Base-by-base conservation (phyloP, 2,888 invertebrate species). In the Buathra laborator region DNA sequence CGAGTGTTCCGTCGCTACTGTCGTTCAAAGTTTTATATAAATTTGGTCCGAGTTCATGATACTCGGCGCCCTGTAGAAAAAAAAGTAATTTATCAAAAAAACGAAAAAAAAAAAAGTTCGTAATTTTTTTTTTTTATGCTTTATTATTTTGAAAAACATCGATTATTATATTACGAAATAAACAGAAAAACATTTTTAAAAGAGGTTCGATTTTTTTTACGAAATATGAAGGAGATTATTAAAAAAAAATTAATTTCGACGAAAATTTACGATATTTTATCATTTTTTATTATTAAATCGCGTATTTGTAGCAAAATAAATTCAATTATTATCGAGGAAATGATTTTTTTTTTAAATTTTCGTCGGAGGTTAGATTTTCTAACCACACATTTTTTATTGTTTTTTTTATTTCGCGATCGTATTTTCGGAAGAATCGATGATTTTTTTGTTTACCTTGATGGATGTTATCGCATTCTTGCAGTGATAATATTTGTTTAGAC, bases 401-500 rank as follows among this genome's bases (percentile, higher is more conserved):
- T 19, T 53, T 19, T 19, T 53, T 53, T 53, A 9, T 53, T 53
- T 3, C n/a, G 16, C 0, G 0, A 7, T 16, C 24, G 24, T 24
- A 24, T 24, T 24, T 24, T 2, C 24, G 24, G 10, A 7, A 53
- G 12, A 56, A 53, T 71, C n/a, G 24, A 37, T 48, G 14, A 48
- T 48, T 48, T 48, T 37, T 66, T 12, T 46, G 2, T 90, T 94
- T 94, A 97, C 97, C 95, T 97, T 96, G 81, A 97, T 94, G 86
- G 96, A 95, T 86, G 95, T 95, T 75, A 97, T 95, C 7, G 97
- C 96, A 92, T 95, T 96, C 94, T 96, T 97, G 94, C 96, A 97
- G 94, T 96, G 96, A 90, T 96, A 95, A 94, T 97, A 97, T 93
- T 97, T 96, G 91, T 95, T 96, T 51, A 97, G 94, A 92, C 97